Evolutionary conservation across 2,113 vertebrate species (phyloP), one percentile per base, ranked within the genome.

Genomic region (Chinchilla lanigera): DNA sequence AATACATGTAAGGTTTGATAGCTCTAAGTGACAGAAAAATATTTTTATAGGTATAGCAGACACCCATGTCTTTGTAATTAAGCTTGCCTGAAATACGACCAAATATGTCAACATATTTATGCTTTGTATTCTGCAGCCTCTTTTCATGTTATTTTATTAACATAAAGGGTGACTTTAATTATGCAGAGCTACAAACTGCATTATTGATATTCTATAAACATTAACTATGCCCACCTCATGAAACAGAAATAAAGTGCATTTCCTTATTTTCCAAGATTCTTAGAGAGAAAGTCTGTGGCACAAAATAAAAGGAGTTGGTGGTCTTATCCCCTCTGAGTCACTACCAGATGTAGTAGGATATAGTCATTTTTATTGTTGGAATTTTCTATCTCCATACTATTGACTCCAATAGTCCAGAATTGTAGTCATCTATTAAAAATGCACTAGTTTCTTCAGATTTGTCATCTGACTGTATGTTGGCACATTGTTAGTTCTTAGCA

Each of bases 201-300:
- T 98, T 98, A 98, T 98, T 99, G 98, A 98, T 98, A 98, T 98
- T 98, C 98, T 98, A 96, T 98, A 98, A 99, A 98, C 98, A 98
- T 98, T 98, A 98, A 98, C 97, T 98, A 98, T 96, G 97, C 89
- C 86, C 71, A 30, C 96, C 90, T 98, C 92, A 98, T 98, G 97
- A 98, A 98, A 98, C 90, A 98, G 96, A 98, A 98, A 97, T 94
- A 97, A 98, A 98, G 97, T 95, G 92, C 33, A 91, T 85, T 97
- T 97, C 96, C 96, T 85, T 97, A 38, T 96, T 98, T 98, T 94
- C 97, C 95, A 97, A 95, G 90, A 97, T 97, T 98, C 94, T 93
- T 90, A 97, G 95, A 97, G 97, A 96, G 4, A 44, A 58, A 95
- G 30, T 58, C 86, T 96, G 17, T 22, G 1, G 16, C 95, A 52